Evolutionary conservation across 1,140 invertebrate species (phyloP).

Genomic region (Rhyzopertha dominica): DNA sequence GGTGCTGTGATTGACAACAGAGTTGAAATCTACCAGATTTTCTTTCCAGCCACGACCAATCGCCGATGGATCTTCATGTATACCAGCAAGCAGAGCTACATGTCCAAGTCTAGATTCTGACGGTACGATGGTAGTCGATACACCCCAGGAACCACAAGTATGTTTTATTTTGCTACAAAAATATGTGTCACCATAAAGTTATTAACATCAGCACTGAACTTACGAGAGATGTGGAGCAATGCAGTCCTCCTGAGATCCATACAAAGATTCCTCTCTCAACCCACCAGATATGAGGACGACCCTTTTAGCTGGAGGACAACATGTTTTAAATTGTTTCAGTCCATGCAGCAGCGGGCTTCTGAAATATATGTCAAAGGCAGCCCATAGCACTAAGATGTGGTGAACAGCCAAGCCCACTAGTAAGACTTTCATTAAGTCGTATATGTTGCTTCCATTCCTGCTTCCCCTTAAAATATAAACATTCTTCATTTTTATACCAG

Average conservation of each 20-base stretch:
- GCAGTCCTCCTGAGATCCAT: slow-evolving; percentile 41
- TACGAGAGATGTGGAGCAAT: slow-evolving; percentile 30
- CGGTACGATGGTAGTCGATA: slow-evolving; percentile 91
- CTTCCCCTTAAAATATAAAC: too few relatives aligned
- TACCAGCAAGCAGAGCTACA: slow-evolving; percentile 72
- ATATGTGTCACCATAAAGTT: not conserved
- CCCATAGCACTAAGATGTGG: slow-evolving; percentile 55
- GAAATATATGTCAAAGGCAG: slow-evolving; percentile 62
- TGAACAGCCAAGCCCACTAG: too few relatives aligned
- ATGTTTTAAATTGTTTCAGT: slow-evolving; percentile 45
- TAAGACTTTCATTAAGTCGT: too few relatives aligned
- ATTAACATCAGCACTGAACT: slow-evolving; percentile 40
- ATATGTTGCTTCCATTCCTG: too few relatives aligned
- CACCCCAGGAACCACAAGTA: slow-evolving; percentile 71
- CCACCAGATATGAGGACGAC: slow-evolving; percentile 86
- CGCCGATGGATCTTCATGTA: slow-evolving; percentile 98
- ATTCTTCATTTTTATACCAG: too few relatives aligned
- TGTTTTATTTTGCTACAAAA: slow-evolving; percentile 22
- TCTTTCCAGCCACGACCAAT: slow-evolving; percentile 95
- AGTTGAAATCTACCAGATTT: slow-evolving; percentile 96
- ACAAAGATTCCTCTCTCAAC: slow-evolving; percentile 76
- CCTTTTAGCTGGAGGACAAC: slow-evolving; percentile 62
- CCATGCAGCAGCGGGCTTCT: slow-evolving; percentile 58
- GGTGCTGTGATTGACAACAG: slow-evolving; percentile 85
- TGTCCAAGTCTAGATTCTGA: slow-evolving; percentile 98